Evolutionary conservation across 2,797 vertebrate genomes (phyloP).

Genomic region (Xerus rutilus): DNA sequence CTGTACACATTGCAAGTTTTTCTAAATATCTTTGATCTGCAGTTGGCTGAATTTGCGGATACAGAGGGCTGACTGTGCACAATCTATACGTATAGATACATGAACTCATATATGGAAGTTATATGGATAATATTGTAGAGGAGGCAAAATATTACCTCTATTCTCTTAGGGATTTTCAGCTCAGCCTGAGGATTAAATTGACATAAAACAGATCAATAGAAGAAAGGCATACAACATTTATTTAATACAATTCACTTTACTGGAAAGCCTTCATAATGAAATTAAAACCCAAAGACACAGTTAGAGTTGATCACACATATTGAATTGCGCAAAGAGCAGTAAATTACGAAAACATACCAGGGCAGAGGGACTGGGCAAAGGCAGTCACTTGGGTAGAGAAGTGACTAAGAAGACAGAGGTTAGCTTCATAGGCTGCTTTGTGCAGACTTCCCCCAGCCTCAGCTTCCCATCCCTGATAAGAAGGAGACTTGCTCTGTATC

Average conservation of each 20-base stretch:
- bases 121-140: not conserved
- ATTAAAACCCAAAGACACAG: not conserved
- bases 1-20: not conserved
- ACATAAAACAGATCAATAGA: not conserved
- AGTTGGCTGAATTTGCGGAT: not conserved
- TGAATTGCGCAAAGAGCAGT: not conserved
- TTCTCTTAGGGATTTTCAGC: not conserved
- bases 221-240: not conserved
- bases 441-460: not conserved
- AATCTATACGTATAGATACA: not conserved
- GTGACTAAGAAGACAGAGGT: not conserved
- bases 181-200: not conserved
- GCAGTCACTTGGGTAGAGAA: not conserved
- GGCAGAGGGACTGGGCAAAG: not conserved
- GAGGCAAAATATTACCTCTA: not conserved
- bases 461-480: not conserved
- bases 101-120: not conserved
- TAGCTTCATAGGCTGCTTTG: too few relatives aligned
- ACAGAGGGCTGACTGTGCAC: not conserved
- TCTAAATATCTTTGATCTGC: not conserved
- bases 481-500: not conserved
- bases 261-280: not conserved
- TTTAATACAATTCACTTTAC: not conserved
- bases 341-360: not conserved
- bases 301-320: not conserved